Percentiles rank a stretch among this genome's conserved stretches.
These are phyloP conservation scores for Lamellibrachia satsuma DNA, from an alignment of 2,888 invertebrate genomes.

Conservation along the genomic window DNA sequence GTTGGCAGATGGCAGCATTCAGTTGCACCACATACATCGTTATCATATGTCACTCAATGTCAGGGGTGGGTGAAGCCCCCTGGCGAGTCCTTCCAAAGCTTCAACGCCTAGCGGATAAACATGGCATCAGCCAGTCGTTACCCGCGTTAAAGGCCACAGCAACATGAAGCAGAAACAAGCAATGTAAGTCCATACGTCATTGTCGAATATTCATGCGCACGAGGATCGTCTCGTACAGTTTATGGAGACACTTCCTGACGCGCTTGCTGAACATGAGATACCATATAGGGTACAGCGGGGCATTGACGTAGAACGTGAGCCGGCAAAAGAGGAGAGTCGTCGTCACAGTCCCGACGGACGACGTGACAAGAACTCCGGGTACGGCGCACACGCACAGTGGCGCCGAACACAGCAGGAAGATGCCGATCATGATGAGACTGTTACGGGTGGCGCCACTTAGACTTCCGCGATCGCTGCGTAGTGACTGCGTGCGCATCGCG, in stretches of 20 bases:
- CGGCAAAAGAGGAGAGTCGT: slow-evolving; percentile 48
- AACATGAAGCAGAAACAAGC: background rate
- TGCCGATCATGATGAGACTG: slow-evolving; percentile 56
- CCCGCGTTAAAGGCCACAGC: background rate
- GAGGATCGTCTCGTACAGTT: slow-evolving; percentile 44
- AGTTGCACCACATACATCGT: background rate
- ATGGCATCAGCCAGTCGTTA: background rate
- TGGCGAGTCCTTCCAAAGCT: background rate
- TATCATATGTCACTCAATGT: background rate
- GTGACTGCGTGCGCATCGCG: slow-evolving; percentile 49
- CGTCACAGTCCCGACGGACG: slow-evolving; percentile 35
- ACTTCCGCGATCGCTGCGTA: slow-evolving; percentile 48
- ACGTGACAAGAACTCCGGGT: slow-evolving; percentile 41
- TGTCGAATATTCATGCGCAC: slow-evolving; percentile 24
- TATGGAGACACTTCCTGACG: slow-evolving; percentile 52
- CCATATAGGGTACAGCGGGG: slow-evolving; percentile 58
- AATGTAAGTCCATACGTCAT: background rate
- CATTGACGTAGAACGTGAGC: slow-evolving; percentile 56
- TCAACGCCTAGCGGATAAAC: background rate
- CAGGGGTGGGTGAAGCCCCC: background rate
- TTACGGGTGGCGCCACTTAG: slow-evolving; percentile 57
- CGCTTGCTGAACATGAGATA: slow-evolving; percentile 58
- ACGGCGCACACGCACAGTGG: slow-evolving; percentile 54
- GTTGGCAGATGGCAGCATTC: background rate
- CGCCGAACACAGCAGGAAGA: slow-evolving; percentile 52